Evolutionary conservation across 2,888 invertebrate species (phyloP).

Genomic region (Campoplex nolae): DNA sequence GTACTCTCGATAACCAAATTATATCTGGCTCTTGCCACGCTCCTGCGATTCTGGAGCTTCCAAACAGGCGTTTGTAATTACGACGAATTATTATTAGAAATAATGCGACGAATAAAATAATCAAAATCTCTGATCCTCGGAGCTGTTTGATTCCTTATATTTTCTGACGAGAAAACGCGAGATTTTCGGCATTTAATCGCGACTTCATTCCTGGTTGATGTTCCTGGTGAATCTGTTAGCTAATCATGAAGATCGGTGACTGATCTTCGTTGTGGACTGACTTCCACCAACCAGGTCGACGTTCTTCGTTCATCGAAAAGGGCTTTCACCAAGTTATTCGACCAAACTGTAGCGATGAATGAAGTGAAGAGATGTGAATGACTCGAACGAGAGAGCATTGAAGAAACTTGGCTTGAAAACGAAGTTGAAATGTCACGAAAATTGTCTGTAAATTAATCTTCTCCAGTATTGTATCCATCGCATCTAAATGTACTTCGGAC

Average conservation of each 20-base stretch:
- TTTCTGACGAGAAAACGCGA: not conserved
- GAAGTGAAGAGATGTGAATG: not conserved
- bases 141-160: not conserved
- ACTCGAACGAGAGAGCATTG: too few species aligned
- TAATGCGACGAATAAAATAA: not conserved
- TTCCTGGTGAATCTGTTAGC: not conserved
- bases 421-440: too few species aligned
- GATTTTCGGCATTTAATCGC: too few species aligned
- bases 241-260: too few species aligned
- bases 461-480: too few species aligned
- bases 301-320: too few species aligned
- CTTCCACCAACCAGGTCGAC: too few species aligned
- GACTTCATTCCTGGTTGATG: not conserved
- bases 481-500: too few species aligned
- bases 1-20: conserved; percentile 67
- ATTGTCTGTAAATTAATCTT: too few species aligned
- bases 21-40: conserved; percentile 20
- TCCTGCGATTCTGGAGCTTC: not conserved
- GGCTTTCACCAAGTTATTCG: not conserved
- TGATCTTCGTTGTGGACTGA: too few species aligned
- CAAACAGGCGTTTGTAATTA: not conserved
- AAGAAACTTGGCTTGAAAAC: too few species aligned
- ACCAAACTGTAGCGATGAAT: not conserved
- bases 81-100: not conserved
- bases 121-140: not conserved